These are phyloP conservation scores for Achroia grisella DNA, from an alignment of 1,140 invertebrate genomes.

Conservation along the genomic window DNA sequence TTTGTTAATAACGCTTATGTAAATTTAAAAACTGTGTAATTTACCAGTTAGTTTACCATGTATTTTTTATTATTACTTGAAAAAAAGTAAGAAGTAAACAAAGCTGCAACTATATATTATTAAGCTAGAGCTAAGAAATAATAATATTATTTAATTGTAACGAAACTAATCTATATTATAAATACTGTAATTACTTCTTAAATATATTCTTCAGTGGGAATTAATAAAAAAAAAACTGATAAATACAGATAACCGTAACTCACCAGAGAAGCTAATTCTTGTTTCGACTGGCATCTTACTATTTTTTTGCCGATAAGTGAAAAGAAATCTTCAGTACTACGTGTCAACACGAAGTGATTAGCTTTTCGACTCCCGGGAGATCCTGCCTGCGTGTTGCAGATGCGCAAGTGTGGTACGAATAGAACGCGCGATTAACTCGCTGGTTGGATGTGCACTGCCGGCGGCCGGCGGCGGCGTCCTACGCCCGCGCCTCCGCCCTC, in stretches of 20 bases:
- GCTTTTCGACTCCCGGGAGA: constrained; percentile 4
- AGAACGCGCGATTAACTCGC: constrained; percentile 39
- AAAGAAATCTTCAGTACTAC: background rate
- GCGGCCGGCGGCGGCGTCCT: constrained; percentile 14
- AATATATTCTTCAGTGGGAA: too few relatives aligned
- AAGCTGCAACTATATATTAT: too few relatives aligned
- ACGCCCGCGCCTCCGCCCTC: constrained; percentile 34
- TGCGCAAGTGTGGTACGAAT: constrained; percentile 14
- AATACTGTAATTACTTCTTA: too few relatives aligned
- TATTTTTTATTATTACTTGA: too few relatives aligned
- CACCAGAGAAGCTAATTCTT: constrained; percentile 66
- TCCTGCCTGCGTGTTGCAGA: constrained; percentile 18
- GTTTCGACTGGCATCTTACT: constrained; percentile 61
- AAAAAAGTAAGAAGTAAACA: too few relatives aligned
- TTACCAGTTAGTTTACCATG: too few relatives aligned
- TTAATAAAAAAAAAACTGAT: too few relatives aligned
- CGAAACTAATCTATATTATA: too few relatives aligned
- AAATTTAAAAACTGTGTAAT: too few relatives aligned
- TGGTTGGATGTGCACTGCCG: constrained; percentile 49
- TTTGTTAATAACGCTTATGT: too few relatives aligned
- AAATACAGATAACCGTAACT: constrained; percentile 16
- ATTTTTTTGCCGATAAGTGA: background rate
- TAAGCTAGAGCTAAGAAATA: too few relatives aligned
- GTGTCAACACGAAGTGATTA: background rate
- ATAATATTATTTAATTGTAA: too few relatives aligned